phyloP scores from a whole-genome alignment of 2,797 vertebrate species.

The Halcyon leucocephala region DNA sequence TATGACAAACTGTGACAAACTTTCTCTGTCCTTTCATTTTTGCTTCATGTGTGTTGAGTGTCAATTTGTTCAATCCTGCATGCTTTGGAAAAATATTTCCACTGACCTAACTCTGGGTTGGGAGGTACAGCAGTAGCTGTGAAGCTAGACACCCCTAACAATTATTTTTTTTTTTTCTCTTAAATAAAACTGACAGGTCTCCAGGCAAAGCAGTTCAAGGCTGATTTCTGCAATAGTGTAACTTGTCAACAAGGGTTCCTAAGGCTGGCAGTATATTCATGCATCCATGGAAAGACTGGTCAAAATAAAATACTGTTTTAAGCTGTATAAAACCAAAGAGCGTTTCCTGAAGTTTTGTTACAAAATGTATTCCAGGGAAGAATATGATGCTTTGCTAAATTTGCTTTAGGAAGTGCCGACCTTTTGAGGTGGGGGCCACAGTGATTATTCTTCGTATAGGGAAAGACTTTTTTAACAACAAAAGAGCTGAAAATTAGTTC shows the following conservation, averaged over 20 bases:
- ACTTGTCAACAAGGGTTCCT: neutral
- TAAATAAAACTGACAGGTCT: conserved; percentile 43
- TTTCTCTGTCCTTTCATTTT: neutral
- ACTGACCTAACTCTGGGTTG: neutral
- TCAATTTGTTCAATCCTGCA: neutral
- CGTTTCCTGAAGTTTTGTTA: neutral
- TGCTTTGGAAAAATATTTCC: neutral
- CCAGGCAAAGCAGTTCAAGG: conserved; percentile 29
- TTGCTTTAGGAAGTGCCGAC: neutral
- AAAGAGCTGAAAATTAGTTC: neutral
- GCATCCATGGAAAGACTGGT: conserved; percentile 1
- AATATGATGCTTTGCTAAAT: neutral
- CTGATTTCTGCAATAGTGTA: conserved; percentile 12
- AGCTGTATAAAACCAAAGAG: neutral
- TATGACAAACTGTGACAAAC: neutral
- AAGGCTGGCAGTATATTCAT: neutral
- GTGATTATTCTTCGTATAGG: too few relatives aligned
- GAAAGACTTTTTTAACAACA: neutral
- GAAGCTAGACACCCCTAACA: neutral
- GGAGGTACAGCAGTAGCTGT: neutral
- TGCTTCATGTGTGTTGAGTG: neutral
- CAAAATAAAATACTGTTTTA: conserved; percentile 33
- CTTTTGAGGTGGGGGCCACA: neutral
- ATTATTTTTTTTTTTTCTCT: neutral
- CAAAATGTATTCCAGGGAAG: neutral